phyloP scores from a whole-genome alignment of 1,140 invertebrate species.

The Glossosoma conforme region DNA sequence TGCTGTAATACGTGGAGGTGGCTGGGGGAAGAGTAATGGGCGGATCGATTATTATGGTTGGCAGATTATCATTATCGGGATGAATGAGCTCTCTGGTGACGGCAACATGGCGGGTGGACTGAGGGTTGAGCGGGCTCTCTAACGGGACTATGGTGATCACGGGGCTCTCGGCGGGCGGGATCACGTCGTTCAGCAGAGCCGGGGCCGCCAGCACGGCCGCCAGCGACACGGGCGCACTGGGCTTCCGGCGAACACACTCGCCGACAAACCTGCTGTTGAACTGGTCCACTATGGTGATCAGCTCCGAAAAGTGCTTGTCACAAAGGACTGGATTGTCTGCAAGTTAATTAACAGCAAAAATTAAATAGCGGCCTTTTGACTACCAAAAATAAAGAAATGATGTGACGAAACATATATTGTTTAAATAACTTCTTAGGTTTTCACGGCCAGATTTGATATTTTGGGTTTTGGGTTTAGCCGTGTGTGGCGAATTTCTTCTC shows the following conservation, averaged over 20 bases:
- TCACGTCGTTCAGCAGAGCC: slow-evolving; percentile 38
- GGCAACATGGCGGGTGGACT: slow-evolving; percentile 9
- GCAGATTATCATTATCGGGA: slow-evolving; percentile 46
- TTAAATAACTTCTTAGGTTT: not conserved
- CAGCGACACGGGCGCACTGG: slow-evolving; percentile 43
- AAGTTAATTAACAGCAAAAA: slow-evolving; percentile 36
- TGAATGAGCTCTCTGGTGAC: slow-evolving; percentile 35
- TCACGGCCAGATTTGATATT: not conserved
- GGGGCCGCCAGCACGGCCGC: slow-evolving; percentile 37
- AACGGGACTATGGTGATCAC: slow-evolving; percentile 9
- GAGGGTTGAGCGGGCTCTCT: slow-evolving; percentile 2
- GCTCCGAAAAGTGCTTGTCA: slow-evolving; percentile 61
- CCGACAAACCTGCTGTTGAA: slow-evolving; percentile 65
- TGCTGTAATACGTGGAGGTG: slow-evolving; percentile 36
- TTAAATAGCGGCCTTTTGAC: not conserved
- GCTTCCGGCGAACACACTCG: slow-evolving; percentile 49
- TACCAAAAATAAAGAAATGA: not conserved
- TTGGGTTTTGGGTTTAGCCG: not conserved
- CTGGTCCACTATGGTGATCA: slow-evolving; percentile 60
- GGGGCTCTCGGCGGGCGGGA: slow-evolving; percentile 27
- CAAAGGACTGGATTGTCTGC: slow-evolving; percentile 73
- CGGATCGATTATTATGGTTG: slow-evolving; percentile 44
- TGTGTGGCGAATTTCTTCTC: too few species aligned
- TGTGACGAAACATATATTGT: not conserved
- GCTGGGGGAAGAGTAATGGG: slow-evolving; percentile 41